Percentiles rank a stretch among this genome's conserved stretches.
phyloP scores from a whole-genome alignment of 2,113 vertebrate genomes.

The Caloenas nicobarica region DNA sequence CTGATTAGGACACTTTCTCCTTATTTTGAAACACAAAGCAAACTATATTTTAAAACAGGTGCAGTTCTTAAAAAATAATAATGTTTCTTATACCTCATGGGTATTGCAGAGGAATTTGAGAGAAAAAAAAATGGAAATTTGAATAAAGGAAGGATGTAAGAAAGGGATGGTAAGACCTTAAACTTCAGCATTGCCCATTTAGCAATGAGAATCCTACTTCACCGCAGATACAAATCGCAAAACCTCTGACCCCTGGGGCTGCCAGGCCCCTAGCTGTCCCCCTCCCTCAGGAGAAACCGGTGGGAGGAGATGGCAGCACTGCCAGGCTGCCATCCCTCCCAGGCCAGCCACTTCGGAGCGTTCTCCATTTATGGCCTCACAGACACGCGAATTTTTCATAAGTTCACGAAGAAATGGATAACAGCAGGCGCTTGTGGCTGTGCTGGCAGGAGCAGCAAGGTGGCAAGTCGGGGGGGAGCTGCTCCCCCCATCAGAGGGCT shows the following conservation, averaged over 20 bases:
- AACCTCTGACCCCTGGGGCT: fast-evolving
- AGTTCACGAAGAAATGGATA: not conserved
- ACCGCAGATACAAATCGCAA: fast-evolving
- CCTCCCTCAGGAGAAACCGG: fast-evolving
- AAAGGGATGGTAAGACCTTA: constrained; percentile 55
- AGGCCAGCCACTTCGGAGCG: fast-evolving
- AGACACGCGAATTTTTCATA: not conserved
- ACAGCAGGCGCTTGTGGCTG: fast-evolving
- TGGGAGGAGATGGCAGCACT: fast-evolving
- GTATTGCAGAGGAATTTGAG: constrained; percentile 86
- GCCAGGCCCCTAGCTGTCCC: not conserved
- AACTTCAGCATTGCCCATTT: not conserved
- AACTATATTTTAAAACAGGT: not conserved
- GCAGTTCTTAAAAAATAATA: not conserved
- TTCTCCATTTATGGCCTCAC: not conserved
- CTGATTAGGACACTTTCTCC: not conserved
- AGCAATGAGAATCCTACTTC: fast-evolving
- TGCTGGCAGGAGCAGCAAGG: fast-evolving
- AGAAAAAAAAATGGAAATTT: constrained; percentile 82
- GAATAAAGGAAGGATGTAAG: constrained; percentile 86
- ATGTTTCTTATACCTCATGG: constrained; percentile 74
- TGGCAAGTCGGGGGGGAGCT: fast-evolving
- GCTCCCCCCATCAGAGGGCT: not conserved
- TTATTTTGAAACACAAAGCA: not conserved
- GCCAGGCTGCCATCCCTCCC: fast-evolving